Evolutionary conservation across 2,888 invertebrate genomes (phyloP), one percentile per base, ranked within the genome.

Genomic region (Eledona agricola): DNA sequence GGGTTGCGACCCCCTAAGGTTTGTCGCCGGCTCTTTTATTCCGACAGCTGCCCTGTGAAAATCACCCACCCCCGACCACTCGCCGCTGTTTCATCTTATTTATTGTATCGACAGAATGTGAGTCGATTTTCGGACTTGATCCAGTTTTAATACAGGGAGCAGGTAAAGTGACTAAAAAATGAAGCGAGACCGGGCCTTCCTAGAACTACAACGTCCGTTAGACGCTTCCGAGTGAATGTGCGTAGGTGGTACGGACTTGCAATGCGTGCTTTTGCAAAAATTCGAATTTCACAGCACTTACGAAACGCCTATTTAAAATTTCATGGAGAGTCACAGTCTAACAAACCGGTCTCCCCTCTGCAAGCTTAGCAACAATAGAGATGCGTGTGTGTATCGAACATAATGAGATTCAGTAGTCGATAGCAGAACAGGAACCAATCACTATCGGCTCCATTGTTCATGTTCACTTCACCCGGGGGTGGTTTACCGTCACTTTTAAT

Each of bases 21-120:
- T 73, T 69, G 72, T 73, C 73, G 71, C 72, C 65, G 61, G 72
- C 67, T 73, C 75, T 75, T 76, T 76, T 76, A 75, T 77, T 73
- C 68, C 65, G 72, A 69, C 77, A 77, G 77, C 77, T 77, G 77
- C 74, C 74, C 72, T 73, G 71, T 71, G 70, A 71, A 73, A 72
- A 66, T 63, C 62, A 67, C 70, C 73, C 74, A 73, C 71, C 75
- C 75, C 74, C 75, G 70, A 70, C 72, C 71, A 66, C 65, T 67
- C 63, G 66, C 64, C 63, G 62, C 72, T 69, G 72, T 74, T 76
- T 73, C 74, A 72, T 73, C 72, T 72, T 71, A 73, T 74, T 75
- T 75, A 73, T 73, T 71, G 65, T 66, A 69, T 68, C 57, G 66
- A 64, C 62, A 70, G 71, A 70, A 66, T 70, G 71, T 70, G 72